Evolutionary conservation across 1,140 invertebrate species (phyloP).

Genomic region (Tetramorium alpestre): DNA sequence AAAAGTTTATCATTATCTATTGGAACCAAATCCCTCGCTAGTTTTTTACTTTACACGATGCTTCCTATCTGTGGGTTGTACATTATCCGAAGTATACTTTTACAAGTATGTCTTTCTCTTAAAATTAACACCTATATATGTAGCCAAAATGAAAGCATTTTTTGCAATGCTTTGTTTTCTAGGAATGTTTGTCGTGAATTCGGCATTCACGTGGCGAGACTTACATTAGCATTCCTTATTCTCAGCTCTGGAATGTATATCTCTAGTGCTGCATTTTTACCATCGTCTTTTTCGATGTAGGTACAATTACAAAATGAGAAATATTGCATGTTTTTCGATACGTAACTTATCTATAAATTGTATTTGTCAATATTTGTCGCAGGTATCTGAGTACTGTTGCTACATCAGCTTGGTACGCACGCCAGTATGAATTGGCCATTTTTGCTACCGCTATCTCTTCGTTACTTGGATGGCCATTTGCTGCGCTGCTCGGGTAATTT

Average conservation of each 20-base stretch:
- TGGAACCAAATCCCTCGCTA: conserved; percentile 92
- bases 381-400: conserved; percentile 92
- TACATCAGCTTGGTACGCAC: conserved; percentile 94
- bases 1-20: conserved; percentile 91
- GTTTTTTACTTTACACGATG: conserved; percentile 96
- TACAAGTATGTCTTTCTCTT: conserved; percentile 91
- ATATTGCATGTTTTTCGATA: conserved; percentile 12
- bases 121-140: not conserved
- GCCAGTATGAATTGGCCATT: conserved; percentile 92
- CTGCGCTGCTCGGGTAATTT: conserved; percentile 91
- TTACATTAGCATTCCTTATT: conserved; percentile 93
- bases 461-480: conserved; percentile 96
- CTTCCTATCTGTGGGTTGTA: conserved; percentile 92
- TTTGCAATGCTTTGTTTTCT: conserved; percentile 76
- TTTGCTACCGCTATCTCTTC: conserved; percentile 93
- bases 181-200: conserved; percentile 96
- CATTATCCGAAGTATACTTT: conserved; percentile 96
- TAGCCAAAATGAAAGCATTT: not conserved
- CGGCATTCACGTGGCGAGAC: conserved; percentile 94
- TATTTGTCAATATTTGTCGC: not conserved
- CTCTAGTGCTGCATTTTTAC: conserved; percentile 95
- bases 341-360: conserved; percentile 9
- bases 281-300: conserved; percentile 97
- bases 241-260: conserved; percentile 97
- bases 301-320: conserved; percentile 73